Evolutionary conservation across 2,113 vertebrate species (phyloP).

Genomic region (Sinocyclocheilus anshuiensis): DNA sequence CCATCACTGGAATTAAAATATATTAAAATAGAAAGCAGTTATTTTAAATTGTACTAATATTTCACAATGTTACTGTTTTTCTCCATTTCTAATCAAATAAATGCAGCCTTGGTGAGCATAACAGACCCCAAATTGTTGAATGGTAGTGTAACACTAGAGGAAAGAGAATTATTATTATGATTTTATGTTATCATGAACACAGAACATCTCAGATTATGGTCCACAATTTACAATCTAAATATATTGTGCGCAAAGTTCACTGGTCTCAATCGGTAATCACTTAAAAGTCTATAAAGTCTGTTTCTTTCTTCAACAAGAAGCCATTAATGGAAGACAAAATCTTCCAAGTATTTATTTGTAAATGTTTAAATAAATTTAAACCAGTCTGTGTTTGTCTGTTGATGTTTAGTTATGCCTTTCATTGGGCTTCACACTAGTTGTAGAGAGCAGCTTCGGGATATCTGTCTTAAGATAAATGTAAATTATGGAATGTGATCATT

Average conservation of each 20-base stretch:
- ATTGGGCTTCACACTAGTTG: slow-evolving; percentile 45
- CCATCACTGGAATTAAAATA: not conserved
- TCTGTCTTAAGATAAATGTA: not conserved
- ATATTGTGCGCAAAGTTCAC: not conserved
- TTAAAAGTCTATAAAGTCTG: slow-evolving; percentile 20
- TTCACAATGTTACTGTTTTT: not conserved
- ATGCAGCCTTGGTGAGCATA: not conserved
- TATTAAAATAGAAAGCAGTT: not conserved
- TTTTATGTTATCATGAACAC: not conserved
- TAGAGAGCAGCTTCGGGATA: slow-evolving; percentile 21
- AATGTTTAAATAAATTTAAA: slow-evolving; percentile 74
- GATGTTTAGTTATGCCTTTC: slow-evolving; percentile 69
- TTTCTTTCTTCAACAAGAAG: slow-evolving; percentile 47
- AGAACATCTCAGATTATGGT: not conserved
- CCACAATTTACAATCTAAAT: not conserved
- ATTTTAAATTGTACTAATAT: not conserved
- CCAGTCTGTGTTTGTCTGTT: slow-evolving; percentile 75
- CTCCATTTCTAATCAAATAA: not conserved
- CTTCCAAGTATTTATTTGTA: slow-evolving; percentile 81
- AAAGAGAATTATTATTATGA: not conserved
- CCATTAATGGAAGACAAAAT: slow-evolving; percentile 51
- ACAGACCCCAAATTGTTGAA: not conserved
- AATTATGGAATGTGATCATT: not conserved
- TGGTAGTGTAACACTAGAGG: not conserved
- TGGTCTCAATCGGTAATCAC: slow-evolving; percentile 15